Percentiles rank a stretch among this genome's conserved stretches.
phyloP scores from a whole-genome alignment of 1,140 invertebrate species.

The Globodera ellingtonae region DNA sequence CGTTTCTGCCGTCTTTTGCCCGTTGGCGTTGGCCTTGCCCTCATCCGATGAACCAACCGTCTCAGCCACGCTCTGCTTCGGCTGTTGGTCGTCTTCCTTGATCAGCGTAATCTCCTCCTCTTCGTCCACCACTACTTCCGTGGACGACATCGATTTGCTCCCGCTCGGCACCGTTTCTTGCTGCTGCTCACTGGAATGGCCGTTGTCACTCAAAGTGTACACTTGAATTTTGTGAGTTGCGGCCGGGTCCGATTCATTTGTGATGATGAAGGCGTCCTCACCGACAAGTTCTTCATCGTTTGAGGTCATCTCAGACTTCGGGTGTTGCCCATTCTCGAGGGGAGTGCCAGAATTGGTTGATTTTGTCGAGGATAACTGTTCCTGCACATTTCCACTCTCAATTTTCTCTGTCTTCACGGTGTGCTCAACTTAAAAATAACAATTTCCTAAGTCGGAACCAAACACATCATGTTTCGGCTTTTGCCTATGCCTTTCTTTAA shows the following conservation, averaged over 20 bases:
- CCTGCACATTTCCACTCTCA: neutral
- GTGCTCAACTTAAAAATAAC: slow-evolving; percentile 14
- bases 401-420: neutral
- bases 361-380: neutral
- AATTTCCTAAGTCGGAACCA: no score
- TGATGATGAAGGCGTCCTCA: slow-evolving; percentile 34
- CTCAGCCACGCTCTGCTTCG: slow-evolving; percentile 25
- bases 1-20: slow-evolving; percentile 18
- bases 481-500: neutral
- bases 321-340: slow-evolving; percentile 2
- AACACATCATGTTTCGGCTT: no score
- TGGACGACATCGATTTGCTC: neutral
- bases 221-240: slow-evolving; percentile 38
- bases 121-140: slow-evolving; percentile 6
- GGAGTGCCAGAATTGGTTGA: neutral
- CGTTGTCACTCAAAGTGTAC: slow-evolving; percentile 17
- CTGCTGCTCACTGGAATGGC: slow-evolving; percentile 13
- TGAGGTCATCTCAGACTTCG: neutral
- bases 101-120: slow-evolving; percentile 5
- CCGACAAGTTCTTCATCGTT: neutral
- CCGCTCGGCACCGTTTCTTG: neutral
- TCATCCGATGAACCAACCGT: slow-evolving; percentile 35
- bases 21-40: neutral
- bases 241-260: slow-evolving; percentile 33
- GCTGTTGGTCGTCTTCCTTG: slow-evolving; percentile 1